These are phyloP conservation scores for Eolophus roseicapilla DNA, from an alignment of 2,113 vertebrate species.

Conservation along the genomic window DNA sequence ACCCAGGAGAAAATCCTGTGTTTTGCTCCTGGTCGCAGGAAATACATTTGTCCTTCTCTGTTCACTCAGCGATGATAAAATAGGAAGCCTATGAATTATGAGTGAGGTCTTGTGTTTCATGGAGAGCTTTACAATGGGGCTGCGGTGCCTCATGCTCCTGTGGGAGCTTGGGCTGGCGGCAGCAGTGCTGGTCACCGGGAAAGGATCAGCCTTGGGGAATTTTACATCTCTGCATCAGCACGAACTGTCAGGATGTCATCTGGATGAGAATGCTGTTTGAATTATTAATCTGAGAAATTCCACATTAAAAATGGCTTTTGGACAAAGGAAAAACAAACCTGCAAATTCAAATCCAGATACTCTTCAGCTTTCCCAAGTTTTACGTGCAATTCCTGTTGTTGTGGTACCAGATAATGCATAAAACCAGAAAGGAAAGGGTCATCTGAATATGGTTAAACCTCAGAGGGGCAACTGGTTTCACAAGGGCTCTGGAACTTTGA, in stretches of 20 bases:
- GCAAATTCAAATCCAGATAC: background rate
- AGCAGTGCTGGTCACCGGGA: fast-evolving
- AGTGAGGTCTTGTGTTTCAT: background rate
- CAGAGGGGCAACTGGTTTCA: background rate
- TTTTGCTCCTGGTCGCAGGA: background rate
- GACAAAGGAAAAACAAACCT: background rate
- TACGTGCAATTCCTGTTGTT: background rate
- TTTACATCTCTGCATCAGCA: fast-evolving
- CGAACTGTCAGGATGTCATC: background rate
- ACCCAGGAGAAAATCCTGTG: background rate
- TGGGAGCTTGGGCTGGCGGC: background rate
- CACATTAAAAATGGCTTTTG: background rate
- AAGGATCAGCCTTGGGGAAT: background rate
- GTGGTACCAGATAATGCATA: background rate
- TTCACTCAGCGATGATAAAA: background rate
- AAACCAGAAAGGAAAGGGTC: background rate
- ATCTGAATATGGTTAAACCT: background rate
- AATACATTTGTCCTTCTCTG: background rate
- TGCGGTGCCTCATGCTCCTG: background rate
- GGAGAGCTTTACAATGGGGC: background rate
- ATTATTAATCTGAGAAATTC: background rate
- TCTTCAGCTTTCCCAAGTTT: background rate
- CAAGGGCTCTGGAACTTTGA: background rate
- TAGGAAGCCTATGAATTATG: background rate
- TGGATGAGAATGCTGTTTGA: background rate